Percentiles rank a stretch among this genome's conserved stretches.
Conservation (phyloP, 2,113 vertebrate genomes). For the Ammospiza caudacuta region DNA sequence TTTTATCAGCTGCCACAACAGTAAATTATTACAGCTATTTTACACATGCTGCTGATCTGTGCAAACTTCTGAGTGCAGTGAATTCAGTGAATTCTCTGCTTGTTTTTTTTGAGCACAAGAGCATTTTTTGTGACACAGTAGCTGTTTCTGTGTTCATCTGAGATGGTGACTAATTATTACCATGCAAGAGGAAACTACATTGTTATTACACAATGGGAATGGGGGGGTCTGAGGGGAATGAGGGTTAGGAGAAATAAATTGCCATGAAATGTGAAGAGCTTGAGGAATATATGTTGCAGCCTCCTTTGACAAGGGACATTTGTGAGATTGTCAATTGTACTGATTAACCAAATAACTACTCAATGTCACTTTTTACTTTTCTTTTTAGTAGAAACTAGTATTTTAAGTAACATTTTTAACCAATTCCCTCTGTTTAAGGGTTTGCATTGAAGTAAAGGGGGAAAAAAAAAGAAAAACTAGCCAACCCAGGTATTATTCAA, state of each 20-base stretch:
- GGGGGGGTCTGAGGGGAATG: neutral
- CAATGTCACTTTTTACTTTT: neutral
- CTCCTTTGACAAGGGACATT: conserved; percentile 63
- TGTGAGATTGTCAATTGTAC: conserved; percentile 44
- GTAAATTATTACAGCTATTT: neutral
- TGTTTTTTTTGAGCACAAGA: neutral
- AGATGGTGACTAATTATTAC: neutral
- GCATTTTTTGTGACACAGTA: neutral
- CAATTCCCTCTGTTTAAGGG: neutral
- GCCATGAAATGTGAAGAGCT: conserved; percentile 37
- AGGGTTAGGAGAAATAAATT: conserved; percentile 43
- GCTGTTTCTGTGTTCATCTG: neutral
- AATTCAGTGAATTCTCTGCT: neutral
- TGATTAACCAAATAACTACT: conserved; percentile 22
- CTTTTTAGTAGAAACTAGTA: conserved; percentile 10
- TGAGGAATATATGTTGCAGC: conserved; percentile 46
- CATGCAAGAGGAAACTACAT: conserved; percentile 14
- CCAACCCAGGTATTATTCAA: neutral
- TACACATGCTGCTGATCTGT: neutral
- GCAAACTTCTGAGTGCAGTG: neutral
- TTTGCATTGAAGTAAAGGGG: neutral
- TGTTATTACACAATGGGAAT: neutral
- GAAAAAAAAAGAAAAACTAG: neutral
- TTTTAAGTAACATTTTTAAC: conserved; percentile 3
- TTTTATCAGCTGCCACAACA: neutral